phyloP scores from a whole-genome alignment of 2,113 vertebrate genomes.

The Eleginops maclovinus region DNA sequence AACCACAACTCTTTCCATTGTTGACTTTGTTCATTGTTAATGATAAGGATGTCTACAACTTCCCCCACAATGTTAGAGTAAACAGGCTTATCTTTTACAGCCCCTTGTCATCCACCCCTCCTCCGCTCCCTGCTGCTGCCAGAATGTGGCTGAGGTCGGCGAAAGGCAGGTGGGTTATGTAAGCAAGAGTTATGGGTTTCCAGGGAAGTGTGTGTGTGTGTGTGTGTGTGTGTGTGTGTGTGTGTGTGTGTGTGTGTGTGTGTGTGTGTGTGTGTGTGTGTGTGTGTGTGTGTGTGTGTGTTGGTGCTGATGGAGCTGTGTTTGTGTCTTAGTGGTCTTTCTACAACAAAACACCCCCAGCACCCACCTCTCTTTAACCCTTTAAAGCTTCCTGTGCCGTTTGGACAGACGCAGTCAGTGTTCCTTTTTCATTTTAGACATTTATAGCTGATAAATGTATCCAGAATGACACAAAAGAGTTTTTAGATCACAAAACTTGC shows the following conservation, averaged over 20 bases:
- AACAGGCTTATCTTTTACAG: conserved; percentile 60
- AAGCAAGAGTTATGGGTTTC: conserved; percentile 52
- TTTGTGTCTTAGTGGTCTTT: conserved; percentile 7
- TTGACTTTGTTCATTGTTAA: conserved; percentile 37
- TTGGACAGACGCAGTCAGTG: neutral
- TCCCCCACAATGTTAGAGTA: conserved; percentile 42
- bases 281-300: neutral
- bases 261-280: no score
- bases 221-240: conserved; percentile 19
- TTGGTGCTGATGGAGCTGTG: conserved; percentile 12
- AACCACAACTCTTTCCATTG: conserved; percentile 13
- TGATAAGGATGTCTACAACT: conserved; percentile 55
- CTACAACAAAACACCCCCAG: neutral
- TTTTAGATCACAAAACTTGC: neutral
- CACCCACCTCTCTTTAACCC: neutral
- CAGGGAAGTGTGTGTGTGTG: conserved; percentile 19
- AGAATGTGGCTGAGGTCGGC: conserved; percentile 38
- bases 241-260: no score
- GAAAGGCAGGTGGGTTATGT: conserved; percentile 62
- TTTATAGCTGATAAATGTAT: neutral
- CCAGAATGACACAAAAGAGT: neutral
- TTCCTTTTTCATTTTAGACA: conserved; percentile 9
- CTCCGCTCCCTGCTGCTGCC: conserved; percentile 35
- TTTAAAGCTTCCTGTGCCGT: conserved; percentile 1
- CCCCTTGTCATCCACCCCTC: conserved; percentile 35